phyloP scores from a whole-genome alignment of 2,113 vertebrate genomes.

The Athene cunicularia region DNA sequence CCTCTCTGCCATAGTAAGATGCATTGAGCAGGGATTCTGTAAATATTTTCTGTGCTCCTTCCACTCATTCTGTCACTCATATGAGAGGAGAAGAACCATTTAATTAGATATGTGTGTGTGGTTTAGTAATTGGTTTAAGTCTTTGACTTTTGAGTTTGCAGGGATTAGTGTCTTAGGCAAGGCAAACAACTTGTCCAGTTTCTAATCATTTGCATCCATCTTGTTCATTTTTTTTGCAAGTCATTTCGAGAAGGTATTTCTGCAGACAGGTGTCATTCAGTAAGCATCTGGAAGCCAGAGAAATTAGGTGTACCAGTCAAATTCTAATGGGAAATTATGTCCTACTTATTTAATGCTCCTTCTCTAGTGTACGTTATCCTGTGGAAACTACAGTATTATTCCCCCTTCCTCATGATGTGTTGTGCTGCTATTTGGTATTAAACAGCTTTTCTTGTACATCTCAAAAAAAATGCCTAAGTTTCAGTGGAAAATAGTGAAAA shows the following conservation, averaged over 20 bases:
- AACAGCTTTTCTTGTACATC: neutral
- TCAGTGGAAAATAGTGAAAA: neutral
- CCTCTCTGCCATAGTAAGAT: neutral
- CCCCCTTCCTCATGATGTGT: neutral
- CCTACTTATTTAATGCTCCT: neutral
- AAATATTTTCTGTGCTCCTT: neutral
- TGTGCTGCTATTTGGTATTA: neutral
- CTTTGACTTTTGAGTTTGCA: neutral
- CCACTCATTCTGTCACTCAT: neutral
- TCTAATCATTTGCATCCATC: neutral
- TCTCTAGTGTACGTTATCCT: neutral
- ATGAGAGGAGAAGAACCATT: neutral
- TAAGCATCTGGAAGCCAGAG: neutral
- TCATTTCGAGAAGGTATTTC: neutral
- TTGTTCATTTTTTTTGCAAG: neutral
- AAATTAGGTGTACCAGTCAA: neutral
- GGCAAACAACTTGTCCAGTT: neutral
- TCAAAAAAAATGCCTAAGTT: neutral
- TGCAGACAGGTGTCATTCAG: neutral
- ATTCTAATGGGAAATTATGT: neutral
- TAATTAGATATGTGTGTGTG: neutral
- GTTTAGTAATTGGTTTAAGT: neutral
- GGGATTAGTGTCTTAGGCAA: neutral
- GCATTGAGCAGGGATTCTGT: neutral
- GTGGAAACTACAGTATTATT: neutral